phyloP scores from a whole-genome alignment of 2,797 vertebrate genomes.

The Scolopax rusticola region DNA sequence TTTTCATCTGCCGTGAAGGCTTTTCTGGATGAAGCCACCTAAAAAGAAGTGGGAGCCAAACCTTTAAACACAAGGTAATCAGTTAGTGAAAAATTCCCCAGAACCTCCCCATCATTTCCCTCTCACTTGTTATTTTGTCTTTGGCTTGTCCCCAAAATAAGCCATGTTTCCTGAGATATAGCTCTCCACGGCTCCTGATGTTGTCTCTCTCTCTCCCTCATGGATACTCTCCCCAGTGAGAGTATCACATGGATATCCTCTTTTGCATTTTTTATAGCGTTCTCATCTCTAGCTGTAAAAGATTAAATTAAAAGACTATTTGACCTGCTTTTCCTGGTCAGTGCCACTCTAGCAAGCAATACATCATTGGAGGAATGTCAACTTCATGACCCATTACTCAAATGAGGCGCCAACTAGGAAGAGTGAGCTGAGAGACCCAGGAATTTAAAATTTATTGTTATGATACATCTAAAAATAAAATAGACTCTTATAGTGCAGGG shows the following conservation, averaged over 20 bases:
- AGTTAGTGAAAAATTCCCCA: constrained; percentile 10
- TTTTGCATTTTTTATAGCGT: not conserved
- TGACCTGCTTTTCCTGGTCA: constrained; percentile 49
- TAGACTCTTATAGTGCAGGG: not conserved
- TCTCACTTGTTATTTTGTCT: constrained; percentile 35
- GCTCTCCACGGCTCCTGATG: constrained; percentile 18
- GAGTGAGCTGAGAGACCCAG: constrained; percentile 23
- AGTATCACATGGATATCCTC: constrained; percentile 26
- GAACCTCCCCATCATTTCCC: constrained; percentile 7
- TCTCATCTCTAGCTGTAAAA: constrained; percentile 51
- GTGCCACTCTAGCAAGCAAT: constrained; percentile 49
- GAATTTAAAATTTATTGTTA: constrained; percentile 54
- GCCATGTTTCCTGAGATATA: constrained; percentile 43
- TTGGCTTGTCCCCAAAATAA: constrained; percentile 47
- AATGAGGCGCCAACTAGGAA: constrained; percentile 40
- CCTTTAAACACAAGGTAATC: not conserved
- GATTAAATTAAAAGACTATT: constrained; percentile 56
- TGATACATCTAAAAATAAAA: constrained; percentile 39
- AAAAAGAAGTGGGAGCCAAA: not conserved
- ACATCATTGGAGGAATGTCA: constrained; percentile 55
- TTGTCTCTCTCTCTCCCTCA: not conserved
- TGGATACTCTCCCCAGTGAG: not conserved
- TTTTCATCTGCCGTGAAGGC: not conserved
- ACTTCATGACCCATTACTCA: constrained; percentile 59
- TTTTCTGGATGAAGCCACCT: not conserved